Base-by-base conservation (phyloP, 2,888 invertebrate species). In the Eupithecia vulgata region DNA sequence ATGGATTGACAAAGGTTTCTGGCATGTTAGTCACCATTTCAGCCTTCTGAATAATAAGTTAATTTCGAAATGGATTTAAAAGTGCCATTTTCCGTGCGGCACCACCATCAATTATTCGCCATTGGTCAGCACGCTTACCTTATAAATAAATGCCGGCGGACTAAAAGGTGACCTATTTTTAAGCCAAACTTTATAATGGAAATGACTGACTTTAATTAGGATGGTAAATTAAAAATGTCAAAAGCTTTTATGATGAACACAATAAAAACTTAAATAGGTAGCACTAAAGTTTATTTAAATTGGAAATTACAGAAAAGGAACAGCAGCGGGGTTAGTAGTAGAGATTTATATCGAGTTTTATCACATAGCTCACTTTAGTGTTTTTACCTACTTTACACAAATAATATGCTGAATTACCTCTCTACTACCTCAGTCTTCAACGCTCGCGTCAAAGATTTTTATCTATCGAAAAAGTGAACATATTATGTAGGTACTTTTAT, bases 51-150 rank as follows among this genome's bases (percentile, higher is more conserved):
- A 84, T 88, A 86, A 83, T 83, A 78, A 83, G 81, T 83, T 84
- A 80, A 87, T 85, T 88, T 84, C 84, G 81, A 87, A 88, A 68
- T 68, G 68, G 68, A 84, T 84, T 87, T 83, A 86, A 87, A 89
- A 87, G 83, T 85, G 82, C 82, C 83, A 84, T 84, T 89, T 88
- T 83, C 84, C 83, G 87, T 87, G 87, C 79, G 81, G 79, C 69
- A 79, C 79, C 81, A 81, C 80, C 84, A 90, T 91, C 83, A 88
- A 88, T 90, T 88, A 91, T 91, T 90, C 83, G 88, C 81, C 81
- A 66, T 71, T 21, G 71, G 73, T 68, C 73, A 66, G 67, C 67
- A 71, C 52, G 68, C 68, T 70, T 62, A 66, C 65, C 66, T 74
- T 71, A 68, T 71, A 68, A 71, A 68, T 74, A 66, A 65, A 74